A percentile compares a stretch with the other conserved stretches of the same genome.
These are phyloP conservation scores for Pyrgus malvae DNA, from an alignment of 2,888 invertebrate genomes.

Conservation along the genomic window DNA sequence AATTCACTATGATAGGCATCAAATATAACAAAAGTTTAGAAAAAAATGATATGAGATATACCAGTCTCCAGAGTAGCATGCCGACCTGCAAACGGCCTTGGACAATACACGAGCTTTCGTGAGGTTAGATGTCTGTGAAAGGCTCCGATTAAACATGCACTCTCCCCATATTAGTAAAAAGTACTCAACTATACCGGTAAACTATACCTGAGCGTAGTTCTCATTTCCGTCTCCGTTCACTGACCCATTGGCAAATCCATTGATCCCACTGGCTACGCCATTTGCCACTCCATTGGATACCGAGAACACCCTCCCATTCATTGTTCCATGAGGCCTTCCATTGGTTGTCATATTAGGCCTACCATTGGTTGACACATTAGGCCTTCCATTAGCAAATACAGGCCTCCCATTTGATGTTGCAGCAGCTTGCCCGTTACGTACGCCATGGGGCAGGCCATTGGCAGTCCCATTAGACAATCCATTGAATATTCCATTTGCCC, in stretches of 20 bases:
- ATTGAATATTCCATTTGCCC: not conserved
- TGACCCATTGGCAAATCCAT: not conserved
- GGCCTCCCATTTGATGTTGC: too few species aligned
- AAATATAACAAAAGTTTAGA: too few species aligned
- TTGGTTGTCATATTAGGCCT: not conserved
- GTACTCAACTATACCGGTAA: not conserved
- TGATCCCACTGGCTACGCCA: not conserved
- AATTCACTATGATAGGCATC: not conserved
- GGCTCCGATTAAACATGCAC: not conserved
- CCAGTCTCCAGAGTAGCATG: too few species aligned
- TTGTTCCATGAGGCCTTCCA: not conserved
- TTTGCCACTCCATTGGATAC: not conserved
- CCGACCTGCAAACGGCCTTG: too few species aligned
- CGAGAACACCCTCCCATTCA: not conserved
- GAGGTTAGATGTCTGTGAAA: too few species aligned
- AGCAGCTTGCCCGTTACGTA: not conserved
- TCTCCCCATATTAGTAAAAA: conserved; percentile 4
- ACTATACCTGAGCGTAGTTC: not conserved
- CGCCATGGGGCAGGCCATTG: not conserved
- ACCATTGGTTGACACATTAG: not conserved
- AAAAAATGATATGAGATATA: too few species aligned
- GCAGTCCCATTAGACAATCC: not conserved
- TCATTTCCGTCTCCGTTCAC: not conserved
- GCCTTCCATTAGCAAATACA: not conserved
- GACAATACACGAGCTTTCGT: too few species aligned